Evolutionary conservation across 2,888 invertebrate genomes (phyloP), one percentile per base, ranked within the genome.

Genomic region (Chorisops tibialis): DNA sequence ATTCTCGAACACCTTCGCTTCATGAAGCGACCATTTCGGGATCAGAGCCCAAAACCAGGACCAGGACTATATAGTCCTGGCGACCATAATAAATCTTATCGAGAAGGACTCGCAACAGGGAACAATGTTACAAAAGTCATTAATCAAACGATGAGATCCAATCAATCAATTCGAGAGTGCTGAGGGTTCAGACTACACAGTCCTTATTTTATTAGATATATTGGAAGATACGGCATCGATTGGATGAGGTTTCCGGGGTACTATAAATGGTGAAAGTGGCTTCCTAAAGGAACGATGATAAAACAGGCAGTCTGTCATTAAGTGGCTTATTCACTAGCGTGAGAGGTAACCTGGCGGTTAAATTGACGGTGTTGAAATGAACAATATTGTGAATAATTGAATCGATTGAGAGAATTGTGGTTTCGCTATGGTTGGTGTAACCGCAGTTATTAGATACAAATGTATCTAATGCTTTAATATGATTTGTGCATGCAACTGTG

Each of bases 61-160:
- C 11, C 18, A 24, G 12, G 16, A 43, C 56, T 43, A n/a, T n/a
- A n/a, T n/a, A 43, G 43, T 45, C 39, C 30, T 7, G 19, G 30
- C 16, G 30, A 43, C 16, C 35, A 24, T 56, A 43, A 56, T 56
- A 56, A 56, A 56, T 56, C 43, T 56, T 45, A 56, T 56, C 18
- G 43, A 45, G 18, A 45, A 56, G 16, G 43, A 56, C 35, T 59
- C 22, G 59, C 49, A 59, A 59, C 59, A 51, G 56, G 56, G 56
- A 58, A 63, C 43, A 58, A 56, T 61, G 61, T 63, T 63, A 61
- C 50, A 16, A 50, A 63, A 61, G 43, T 58, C 63, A 63, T 63
- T 63, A 61, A 63, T 63, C 63, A 63, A 61, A 49, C 49, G 43
- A 63, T 56, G 61, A 58, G 63, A 61, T 58, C 47, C 61, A 63